These are phyloP conservation scores for Harlomillsia oculata DNA, from an alignment of 1,140 invertebrate species.

Conservation along the genomic window DNA sequence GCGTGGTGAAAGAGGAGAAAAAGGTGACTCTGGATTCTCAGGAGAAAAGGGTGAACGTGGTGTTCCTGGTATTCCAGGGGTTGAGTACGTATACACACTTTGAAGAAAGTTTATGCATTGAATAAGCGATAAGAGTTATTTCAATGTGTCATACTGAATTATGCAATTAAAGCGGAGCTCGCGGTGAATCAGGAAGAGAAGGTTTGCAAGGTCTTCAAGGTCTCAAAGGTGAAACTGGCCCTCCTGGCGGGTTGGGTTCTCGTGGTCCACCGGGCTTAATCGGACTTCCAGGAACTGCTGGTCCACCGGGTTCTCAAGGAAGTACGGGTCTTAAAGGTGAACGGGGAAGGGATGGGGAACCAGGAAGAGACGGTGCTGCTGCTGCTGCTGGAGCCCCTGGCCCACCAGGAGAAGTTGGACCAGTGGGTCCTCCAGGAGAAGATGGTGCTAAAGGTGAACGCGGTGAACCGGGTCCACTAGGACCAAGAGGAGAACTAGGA, in stretches of 20 bases:
- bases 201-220: slow-evolving; percentile 40
- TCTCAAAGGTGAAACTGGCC: slow-evolving; percentile 37
- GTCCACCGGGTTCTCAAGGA: slow-evolving; percentile 38
- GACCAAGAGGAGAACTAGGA: slow-evolving; percentile 36
- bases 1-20: slow-evolving; percentile 30
- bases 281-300: slow-evolving; percentile 36
- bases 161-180: slow-evolving; percentile 3
- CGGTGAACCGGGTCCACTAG: slow-evolving; percentile 33
- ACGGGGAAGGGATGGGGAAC: slow-evolving; percentile 41
- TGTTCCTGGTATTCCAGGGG: slow-evolving; percentile 30
- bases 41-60: slow-evolving; percentile 38
- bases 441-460: slow-evolving; percentile 32
- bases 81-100: slow-evolving; percentile 1
- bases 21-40: slow-evolving; percentile 29
- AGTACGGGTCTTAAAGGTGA: slow-evolving; percentile 40
- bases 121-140: not conserved
- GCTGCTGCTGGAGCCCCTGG: slow-evolving; percentile 38
- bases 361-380: slow-evolving; percentile 23
- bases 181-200: slow-evolving; percentile 37
- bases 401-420: slow-evolving; percentile 31
- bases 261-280: slow-evolving; percentile 38
- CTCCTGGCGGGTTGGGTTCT: slow-evolving; percentile 38
- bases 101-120: not conserved
- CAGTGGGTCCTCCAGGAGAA: slow-evolving; percentile 36
- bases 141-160: not conserved